Percentiles rank a stretch among this genome's conserved stretches.
Conservation (phyloP, 2,888 invertebrate species). For the Drosophila emarginata region DNA sequence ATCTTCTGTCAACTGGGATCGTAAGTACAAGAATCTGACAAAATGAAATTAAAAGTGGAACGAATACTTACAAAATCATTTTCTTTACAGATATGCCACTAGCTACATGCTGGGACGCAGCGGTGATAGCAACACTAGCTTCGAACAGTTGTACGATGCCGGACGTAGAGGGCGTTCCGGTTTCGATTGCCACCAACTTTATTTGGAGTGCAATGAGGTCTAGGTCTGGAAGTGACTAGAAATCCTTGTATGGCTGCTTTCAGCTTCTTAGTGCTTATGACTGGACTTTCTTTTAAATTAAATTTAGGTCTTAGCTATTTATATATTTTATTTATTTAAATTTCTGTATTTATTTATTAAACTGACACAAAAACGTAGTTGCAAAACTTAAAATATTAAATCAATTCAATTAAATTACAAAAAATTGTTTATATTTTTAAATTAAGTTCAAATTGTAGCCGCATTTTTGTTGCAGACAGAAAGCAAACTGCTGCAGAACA, state of each 20-base stretch:
- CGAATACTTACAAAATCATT: no score
- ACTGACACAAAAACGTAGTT: conserved; percentile 1
- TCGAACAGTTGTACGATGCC: conserved; percentile 92
- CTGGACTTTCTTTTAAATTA: conserved; percentile 69
- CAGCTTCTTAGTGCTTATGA: conserved; percentile 46
- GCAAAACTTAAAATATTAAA: conserved; percentile 5
- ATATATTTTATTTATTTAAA: conserved; percentile 69
- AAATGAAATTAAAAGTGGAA: no score
- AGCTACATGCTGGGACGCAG: conserved; percentile 92
- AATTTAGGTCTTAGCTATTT: conserved; percentile 70
- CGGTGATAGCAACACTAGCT: conserved; percentile 85
- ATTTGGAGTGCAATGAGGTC: conserved; percentile 94
- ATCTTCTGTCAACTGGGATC: conserved; percentile 96
- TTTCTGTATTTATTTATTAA: conserved; percentile 64
- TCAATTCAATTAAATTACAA: not conserved
- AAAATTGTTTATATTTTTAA: not conserved
- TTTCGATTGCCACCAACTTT: conserved; percentile 92
- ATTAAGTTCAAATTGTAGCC: not conserved
- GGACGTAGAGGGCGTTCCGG: conserved; percentile 92
- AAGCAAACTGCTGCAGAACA: not conserved
- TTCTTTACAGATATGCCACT: conserved; percentile 88
- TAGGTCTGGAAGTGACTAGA: conserved; percentile 81
- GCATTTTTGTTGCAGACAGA: not conserved
- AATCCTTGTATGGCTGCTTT: not conserved
- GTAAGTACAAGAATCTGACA: conserved; percentile 86